Base-by-base conservation (phyloP, 2,888 invertebrate species). In the Belgica antarctica region DNA sequence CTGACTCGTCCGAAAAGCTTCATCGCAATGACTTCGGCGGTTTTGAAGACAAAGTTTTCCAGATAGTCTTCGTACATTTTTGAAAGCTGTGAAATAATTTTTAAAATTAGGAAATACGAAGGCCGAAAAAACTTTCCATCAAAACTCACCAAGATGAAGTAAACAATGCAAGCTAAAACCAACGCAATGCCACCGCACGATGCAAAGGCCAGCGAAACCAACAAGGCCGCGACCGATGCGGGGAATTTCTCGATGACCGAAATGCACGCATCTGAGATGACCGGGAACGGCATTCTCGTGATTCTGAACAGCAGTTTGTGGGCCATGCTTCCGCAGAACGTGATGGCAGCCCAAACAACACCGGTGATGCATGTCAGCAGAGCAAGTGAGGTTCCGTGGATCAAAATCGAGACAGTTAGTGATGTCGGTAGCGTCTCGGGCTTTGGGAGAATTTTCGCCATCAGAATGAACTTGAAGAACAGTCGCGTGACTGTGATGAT, bases 181-280 rank as follows among this genome's bases (percentile, higher is more conserved):
- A 93, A 80, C 0, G 89, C 86, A 4, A 92, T 81, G 1, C 89
- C 89, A 2, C 92, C 92, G 75, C 91, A 91, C 0, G 90, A 86
- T 12, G 85, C 79, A 12, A 86, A 81, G 17, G 85, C 85, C 3
- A 89, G 80, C 36, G 85, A 83, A 22, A 90, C 77, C 1, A 91
- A 79, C 1, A 86, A 77, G 0, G 83, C 83, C 10, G 88, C 87
- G 59, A 88, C 86, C 0, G 88, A 78, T 72, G 87, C 79, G 0
- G 92, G 92, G 34, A 90, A 81, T 74, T 85, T 84, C 72, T 88
- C 86, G 62, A 92, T 80, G 17, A 86, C 86, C 5, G 83, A 82
- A 34, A 90, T 81, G 36, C 88, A 75, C 80, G 77, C 83, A 80
- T 74, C 27, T 73, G 78, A 75, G 71, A 74, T 71, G 8, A 72